Conservation (phyloP, 2,113 vertebrate genomes). For the Cyanoderma ruficeps region DNA sequence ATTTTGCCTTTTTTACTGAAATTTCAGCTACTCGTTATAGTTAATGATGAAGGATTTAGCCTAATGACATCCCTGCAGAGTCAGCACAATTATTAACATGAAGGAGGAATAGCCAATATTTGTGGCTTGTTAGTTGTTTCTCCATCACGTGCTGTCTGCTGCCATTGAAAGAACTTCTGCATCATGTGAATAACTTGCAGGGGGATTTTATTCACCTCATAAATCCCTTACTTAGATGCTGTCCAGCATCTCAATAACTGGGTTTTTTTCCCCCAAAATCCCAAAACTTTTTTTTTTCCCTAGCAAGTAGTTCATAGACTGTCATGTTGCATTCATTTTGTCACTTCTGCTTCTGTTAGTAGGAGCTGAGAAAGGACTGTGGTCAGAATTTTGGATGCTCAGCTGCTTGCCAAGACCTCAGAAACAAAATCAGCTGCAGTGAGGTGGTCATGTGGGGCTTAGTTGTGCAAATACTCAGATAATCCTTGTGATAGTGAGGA, state of each 20-base stretch:
- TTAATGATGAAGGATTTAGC: background rate
- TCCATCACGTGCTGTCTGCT: background rate
- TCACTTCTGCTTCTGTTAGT: background rate
- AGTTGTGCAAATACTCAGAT: background rate
- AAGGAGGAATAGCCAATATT: background rate
- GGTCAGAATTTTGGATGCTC: background rate
- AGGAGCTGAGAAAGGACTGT: background rate
- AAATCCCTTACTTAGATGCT: background rate
- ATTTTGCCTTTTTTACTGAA: background rate
- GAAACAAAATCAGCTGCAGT: background rate
- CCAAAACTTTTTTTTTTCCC: background rate
- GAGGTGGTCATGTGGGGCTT: background rate
- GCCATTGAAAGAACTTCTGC: background rate
- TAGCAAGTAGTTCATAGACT: background rate
- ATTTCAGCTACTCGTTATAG: background rate
- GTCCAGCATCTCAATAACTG: background rate
- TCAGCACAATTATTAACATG: background rate
- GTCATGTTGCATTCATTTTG: background rate
- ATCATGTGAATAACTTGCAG: background rate
- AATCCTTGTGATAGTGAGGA: background rate
- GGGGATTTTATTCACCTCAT: background rate
- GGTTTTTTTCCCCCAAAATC: rapidly evolving
- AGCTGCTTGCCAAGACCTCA: background rate
- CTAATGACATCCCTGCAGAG: background rate
- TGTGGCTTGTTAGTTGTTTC: background rate